phyloP scores from a whole-genome alignment of 2,888 invertebrate species.

The Campoplex nolae region DNA sequence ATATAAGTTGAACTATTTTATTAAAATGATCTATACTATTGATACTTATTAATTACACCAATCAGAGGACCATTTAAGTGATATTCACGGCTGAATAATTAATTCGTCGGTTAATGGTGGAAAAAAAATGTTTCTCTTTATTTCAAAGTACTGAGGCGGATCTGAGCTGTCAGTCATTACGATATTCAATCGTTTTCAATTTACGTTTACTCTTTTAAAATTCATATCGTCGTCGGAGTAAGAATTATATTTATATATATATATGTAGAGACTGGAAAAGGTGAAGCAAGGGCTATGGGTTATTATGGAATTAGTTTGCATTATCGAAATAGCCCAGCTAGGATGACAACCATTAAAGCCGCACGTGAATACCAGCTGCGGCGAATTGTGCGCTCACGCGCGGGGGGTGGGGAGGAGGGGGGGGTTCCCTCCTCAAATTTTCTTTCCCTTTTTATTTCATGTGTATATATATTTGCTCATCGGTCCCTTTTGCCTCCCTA shows the following conservation, averaged over 20 bases:
- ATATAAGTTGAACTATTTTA: background rate
- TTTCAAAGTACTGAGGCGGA: background rate
- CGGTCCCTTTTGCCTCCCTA: constrained; percentile 26
- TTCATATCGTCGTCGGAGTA: constrained; percentile 36
- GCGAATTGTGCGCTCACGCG: constrained; percentile 22
- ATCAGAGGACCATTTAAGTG: background rate
- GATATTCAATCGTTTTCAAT: constrained; percentile 68
- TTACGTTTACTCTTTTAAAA: constrained; percentile 29
- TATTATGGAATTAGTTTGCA: constrained; percentile 75
- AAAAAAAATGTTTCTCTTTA: background rate
- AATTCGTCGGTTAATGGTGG: background rate
- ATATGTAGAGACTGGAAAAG: background rate
- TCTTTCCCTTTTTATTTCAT: constrained; percentile 17
- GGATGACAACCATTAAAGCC: constrained; percentile 77
- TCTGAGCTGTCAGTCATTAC: background rate
- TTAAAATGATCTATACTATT: background rate
- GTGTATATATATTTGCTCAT: background rate
- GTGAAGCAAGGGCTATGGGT: constrained; percentile 11
- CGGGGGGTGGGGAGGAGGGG: too few species aligned
- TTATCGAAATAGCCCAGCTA: constrained; percentile 77
- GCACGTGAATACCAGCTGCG: constrained; percentile 76
- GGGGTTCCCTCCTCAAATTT: constrained; percentile 47
- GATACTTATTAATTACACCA: background rate
- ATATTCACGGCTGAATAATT: too few species aligned
- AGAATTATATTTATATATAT: background rate